Percentiles rank a stretch among this genome's conserved stretches.
These are phyloP conservation scores for Hycleus phaleratus DNA, from an alignment of 1,140 invertebrate genomes.

Conservation along the genomic window DNA sequence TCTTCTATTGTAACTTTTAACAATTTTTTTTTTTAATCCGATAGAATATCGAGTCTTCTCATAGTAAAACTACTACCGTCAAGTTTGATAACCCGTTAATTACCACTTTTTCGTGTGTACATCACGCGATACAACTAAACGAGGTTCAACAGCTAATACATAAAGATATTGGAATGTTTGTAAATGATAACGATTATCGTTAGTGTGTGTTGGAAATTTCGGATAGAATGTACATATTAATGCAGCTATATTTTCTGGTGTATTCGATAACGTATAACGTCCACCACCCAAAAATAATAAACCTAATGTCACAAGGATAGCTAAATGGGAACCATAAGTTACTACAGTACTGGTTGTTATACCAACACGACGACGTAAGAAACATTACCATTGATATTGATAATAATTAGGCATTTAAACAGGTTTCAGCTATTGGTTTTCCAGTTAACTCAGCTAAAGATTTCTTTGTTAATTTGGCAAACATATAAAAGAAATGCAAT, in stretches of 20 bases:
- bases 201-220: slow-evolving; percentile 92
- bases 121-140: slow-evolving; percentile 79
- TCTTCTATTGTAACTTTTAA: slow-evolving; percentile 72
- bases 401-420: slow-evolving; percentile 74
- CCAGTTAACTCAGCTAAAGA: slow-evolving; percentile 80
- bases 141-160: slow-evolving; percentile 83
- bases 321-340: slow-evolving; percentile 87
- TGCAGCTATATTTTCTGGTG: slow-evolving; percentile 76
- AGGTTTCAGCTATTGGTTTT: slow-evolving; percentile 82
- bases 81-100: slow-evolving; percentile 58
- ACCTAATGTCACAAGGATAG: slow-evolving; percentile 88
- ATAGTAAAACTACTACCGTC: slow-evolving; percentile 45
- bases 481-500: slow-evolving; percentile 58
- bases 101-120: slow-evolving; percentile 69
- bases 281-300: slow-evolving; percentile 92
- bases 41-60: slow-evolving; percentile 80
- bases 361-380: slow-evolving; percentile 67
- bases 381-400: slow-evolving; percentile 83
- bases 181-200: slow-evolving; percentile 92
- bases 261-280: slow-evolving; percentile 76
- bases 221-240: slow-evolving; percentile 91
- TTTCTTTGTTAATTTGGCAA: slow-evolving; percentile 56
- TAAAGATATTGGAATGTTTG: slow-evolving; percentile 95
- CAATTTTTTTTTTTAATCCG: slow-evolving; percentile 67
- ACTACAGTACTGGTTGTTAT: slow-evolving; percentile 55